Evolutionary conservation across 1,140 invertebrate genomes (phyloP).

Genomic region (Papilio helenus): DNA sequence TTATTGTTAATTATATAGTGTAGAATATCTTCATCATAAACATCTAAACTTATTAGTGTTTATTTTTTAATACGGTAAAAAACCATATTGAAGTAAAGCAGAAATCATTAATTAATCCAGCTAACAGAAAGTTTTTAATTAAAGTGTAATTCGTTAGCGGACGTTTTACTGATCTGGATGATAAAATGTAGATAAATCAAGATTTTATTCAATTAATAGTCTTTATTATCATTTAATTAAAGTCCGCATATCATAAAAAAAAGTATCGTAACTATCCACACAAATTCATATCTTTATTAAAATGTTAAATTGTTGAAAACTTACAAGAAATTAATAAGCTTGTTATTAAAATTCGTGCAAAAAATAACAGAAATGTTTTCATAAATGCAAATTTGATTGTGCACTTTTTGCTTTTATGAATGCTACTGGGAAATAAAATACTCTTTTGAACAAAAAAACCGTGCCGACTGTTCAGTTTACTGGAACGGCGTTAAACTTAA

Average conservation of each 20-base stretch:
- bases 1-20: too few species aligned
- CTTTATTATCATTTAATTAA: slow-evolving; percentile 4
- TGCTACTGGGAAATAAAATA: slow-evolving; percentile 38
- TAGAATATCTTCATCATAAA: too few species aligned
- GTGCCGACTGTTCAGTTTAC: slow-evolving; percentile 37
- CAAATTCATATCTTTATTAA: neutral
- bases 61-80: neutral
- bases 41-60: neutral
- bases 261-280: slow-evolving; percentile 9
- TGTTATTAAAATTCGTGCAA: slow-evolving; percentile 36
- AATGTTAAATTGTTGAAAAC: slow-evolving; percentile 25
- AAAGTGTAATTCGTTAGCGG: neutral
- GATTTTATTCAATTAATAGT: slow-evolving; percentile 1
- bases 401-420: slow-evolving; percentile 34
- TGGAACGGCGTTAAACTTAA: slow-evolving; percentile 40
- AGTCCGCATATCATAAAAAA: neutral
- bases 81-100: neutral
- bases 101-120: neutral
- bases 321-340: slow-evolving; percentile 33
- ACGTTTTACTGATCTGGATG: neutral
- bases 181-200: neutral
- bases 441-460: slow-evolving; percentile 28
- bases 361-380: slow-evolving; percentile 38
- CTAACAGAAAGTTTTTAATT: neutral
- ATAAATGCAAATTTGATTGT: slow-evolving; percentile 40